Evolutionary conservation across 2,888 invertebrate genomes (phyloP).

Genomic region (Girardia tigrina): DNA sequence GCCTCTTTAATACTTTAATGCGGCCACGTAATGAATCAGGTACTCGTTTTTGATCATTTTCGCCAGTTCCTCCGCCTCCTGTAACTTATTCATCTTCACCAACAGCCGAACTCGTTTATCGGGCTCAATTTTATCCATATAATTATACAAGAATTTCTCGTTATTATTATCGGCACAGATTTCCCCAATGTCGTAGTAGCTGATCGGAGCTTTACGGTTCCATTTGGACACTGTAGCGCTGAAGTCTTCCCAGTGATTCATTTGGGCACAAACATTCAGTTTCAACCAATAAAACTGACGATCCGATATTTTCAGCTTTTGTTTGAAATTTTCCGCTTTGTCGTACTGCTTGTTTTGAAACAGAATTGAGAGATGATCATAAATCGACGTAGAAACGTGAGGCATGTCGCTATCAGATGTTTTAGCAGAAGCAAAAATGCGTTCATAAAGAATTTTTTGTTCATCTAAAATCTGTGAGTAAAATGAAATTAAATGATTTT

Average conservation of each 20-base stretch:
- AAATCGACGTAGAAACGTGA: neutral
- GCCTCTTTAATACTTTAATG: no score
- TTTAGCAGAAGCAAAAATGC: no score
- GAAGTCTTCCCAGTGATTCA: neutral
- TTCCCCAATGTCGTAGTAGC: neutral
- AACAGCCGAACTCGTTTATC: neutral
- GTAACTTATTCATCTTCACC: conserved; percentile 13
- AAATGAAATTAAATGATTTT: no score
- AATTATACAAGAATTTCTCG: neutral
- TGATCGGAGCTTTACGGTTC: neutral
- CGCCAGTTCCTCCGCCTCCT: neutral
- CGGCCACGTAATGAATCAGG: neutral
- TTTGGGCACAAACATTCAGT: conserved; percentile 9
- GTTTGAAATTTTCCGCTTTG: conserved; percentile 12
- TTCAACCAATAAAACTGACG: neutral
- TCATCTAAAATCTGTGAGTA: no score
- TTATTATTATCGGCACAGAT: neutral
- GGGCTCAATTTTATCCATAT: neutral
- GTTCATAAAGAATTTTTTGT: no score
- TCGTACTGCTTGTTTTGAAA: neutral
- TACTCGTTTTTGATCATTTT: neutral
- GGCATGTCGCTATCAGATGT: no score
- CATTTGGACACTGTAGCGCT: neutral
- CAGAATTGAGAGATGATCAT: neutral
- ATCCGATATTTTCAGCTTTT: conserved; percentile 6